Percentiles rank a stretch among this genome's conserved stretches.
These are phyloP conservation scores for Ophion costatus DNA, from an alignment of 2,888 invertebrate genomes.

Conservation along the genomic window DNA sequence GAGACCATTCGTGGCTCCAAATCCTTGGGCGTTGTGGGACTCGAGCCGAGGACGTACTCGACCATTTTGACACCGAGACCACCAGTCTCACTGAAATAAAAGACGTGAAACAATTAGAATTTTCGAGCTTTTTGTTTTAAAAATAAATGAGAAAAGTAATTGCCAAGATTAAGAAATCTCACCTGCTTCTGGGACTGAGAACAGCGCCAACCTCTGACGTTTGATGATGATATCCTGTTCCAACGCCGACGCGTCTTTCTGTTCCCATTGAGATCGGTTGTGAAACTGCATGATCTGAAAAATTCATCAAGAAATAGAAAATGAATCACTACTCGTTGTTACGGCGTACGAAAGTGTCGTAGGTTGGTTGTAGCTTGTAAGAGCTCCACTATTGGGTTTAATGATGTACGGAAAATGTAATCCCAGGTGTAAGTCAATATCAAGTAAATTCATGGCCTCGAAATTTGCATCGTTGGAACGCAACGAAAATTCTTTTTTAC, in stretches of 20 bases:
- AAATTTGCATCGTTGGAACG: too few species aligned
- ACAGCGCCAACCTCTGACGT: slow-evolving; percentile 82
- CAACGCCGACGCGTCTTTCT: slow-evolving; percentile 87
- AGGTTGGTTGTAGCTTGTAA: neutral
- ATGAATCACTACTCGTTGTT: neutral
- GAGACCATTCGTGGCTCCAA: slow-evolving; percentile 81
- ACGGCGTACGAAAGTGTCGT: neutral
- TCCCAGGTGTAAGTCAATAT: neutral
- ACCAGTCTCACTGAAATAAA: slow-evolving; percentile 90
- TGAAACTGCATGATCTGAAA: slow-evolving; percentile 88
- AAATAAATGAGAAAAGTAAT: neutral
- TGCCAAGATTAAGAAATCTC: slow-evolving; percentile 45
- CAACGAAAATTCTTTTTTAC: too few species aligned
- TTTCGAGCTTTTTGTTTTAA: neutral
- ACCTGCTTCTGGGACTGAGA: slow-evolving; percentile 83
- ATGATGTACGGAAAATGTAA: neutral
- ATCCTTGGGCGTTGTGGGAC: slow-evolving; percentile 88
- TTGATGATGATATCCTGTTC: slow-evolving; percentile 84
- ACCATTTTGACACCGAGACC: slow-evolving; percentile 99
- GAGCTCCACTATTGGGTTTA: neutral
- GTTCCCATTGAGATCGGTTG: slow-evolving; percentile 91
- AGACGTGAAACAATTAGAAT: neutral
- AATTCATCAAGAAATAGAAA: slow-evolving; percentile 48
- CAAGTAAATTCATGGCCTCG: too few species aligned
- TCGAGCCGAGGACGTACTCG: slow-evolving; percentile 97